phyloP scores from a whole-genome alignment of 1,140 invertebrate species.

The Agrypnia vestita region DNA sequence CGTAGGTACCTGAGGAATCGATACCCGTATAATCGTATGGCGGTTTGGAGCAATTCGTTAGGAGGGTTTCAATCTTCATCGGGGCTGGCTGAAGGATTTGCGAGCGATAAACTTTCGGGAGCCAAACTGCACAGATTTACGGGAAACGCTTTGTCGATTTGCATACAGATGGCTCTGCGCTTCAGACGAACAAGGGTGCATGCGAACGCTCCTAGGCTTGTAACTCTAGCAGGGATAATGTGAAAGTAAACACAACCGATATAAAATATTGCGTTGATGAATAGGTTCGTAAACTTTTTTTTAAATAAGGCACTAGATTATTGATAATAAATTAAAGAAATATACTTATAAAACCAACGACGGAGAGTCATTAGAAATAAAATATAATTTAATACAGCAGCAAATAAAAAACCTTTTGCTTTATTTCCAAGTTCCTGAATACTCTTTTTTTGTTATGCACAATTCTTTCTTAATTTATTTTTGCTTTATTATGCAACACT shows the following conservation, averaged over 20 bases:
- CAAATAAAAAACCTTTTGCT: neutral
- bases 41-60: slow-evolving; percentile 35
- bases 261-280: neutral
- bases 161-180: slow-evolving; percentile 8
- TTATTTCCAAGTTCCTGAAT: neutral
- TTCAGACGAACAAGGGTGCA: neutral
- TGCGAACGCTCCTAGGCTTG: no score
- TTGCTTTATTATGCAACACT: no score
- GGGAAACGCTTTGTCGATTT: neutral
- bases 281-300: neutral
- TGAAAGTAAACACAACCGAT: neutral
- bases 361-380: no score
- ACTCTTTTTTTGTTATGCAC: no score
- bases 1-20: no score
- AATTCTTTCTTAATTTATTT: no score
- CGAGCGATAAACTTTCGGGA: neutral
- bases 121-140: neutral
- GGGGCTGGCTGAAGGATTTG: neutral
- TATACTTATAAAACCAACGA: no score
- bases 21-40: neutral
- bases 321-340: no score
- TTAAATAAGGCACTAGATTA: no score
- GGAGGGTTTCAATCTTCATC: slow-evolving; percentile 35
- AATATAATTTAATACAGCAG: neutral
- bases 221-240: neutral